These are phyloP conservation scores for Nothura maculosa DNA, from an alignment of 2,797 vertebrate genomes.

Conservation along the genomic window DNA sequence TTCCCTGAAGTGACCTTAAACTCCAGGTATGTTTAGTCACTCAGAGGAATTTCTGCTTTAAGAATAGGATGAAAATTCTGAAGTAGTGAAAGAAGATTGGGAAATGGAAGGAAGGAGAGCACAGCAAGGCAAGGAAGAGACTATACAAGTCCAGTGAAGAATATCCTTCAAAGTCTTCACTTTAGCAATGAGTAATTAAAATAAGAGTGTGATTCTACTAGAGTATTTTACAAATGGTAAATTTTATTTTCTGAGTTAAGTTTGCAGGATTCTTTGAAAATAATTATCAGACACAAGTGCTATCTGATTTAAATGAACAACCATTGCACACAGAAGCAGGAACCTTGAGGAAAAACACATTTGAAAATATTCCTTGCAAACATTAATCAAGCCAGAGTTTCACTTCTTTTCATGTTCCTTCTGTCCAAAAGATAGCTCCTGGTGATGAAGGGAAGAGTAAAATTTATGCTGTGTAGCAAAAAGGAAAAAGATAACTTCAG, in stretches of 20 bases:
- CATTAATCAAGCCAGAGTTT: slow-evolving; percentile 44
- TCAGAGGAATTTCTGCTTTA: neutral
- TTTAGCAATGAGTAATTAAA: neutral
- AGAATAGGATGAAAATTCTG: neutral
- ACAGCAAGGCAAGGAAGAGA: neutral
- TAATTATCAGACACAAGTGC: slow-evolving; percentile 45
- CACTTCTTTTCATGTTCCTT: slow-evolving; percentile 51
- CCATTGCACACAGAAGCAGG: slow-evolving; percentile 11
- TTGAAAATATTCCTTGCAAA: slow-evolving; percentile 35
- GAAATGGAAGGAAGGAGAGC: neutral
- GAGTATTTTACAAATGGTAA: neutral
- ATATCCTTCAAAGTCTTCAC: neutral
- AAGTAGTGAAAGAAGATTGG: neutral
- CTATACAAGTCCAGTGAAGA: neutral
- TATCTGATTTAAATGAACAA: slow-evolving; percentile 47
- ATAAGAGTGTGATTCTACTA: neutral
- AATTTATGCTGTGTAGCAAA: slow-evolving; percentile 38
- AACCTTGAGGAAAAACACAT: slow-evolving; percentile 66
- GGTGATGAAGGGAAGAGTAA: slow-evolving; percentile 50
- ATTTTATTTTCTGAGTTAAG: neutral
- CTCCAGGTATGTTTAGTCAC: neutral
- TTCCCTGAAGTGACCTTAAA: neutral
- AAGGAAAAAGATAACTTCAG: slow-evolving; percentile 35
- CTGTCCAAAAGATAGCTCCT: slow-evolving; percentile 65
- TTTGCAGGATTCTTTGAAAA: slow-evolving; percentile 42